Evolutionary conservation across 1,140 invertebrate genomes (phyloP), one percentile per base, ranked within the genome.

Genomic region (Cherax quadricarinatus): DNA sequence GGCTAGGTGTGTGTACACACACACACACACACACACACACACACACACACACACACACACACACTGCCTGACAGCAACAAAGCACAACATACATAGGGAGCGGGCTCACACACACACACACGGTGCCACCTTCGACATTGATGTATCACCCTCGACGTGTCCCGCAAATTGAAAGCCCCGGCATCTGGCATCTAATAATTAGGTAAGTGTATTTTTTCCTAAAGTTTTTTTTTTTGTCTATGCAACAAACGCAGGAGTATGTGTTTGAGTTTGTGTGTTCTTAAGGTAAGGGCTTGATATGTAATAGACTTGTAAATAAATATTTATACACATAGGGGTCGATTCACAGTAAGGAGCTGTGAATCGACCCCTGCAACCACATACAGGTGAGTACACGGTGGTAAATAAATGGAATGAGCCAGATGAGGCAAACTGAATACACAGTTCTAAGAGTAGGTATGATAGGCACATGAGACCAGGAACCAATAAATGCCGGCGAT

Each of bases 91-190:
- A 89, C 87, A 82, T 53, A 89, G 85, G 49, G 70, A 79, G 24
- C 60, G n/a, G 78, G 21, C 53, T 48, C 78, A 60, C 78, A 21
- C 79, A 81, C 85, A 75, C 85, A 89, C 87, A 81, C 87, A 60
- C 62, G 87, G 87, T 82, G 79, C 87, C 87, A 62, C 51, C 78
- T 81, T 70, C 57, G 87, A 89, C 87, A 48, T 66, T 89, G 87
- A 89, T 79, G 62, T 70, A 89, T 89, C 21, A 60, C 87, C 51
- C 78, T 81, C 82, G 87, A 89, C 87, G 41, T 82, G 87, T 89
- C 87, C 79, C 79, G 87, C 87, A 89, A 89, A 89, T 89, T 89
- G 87, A 89, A 89, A 89, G 87, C 60, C 82, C 51, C 82, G 60
- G 51, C 87, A 81, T 89, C 87, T 89, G 87, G 51, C 79, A 60